A percentile compares a stretch with the other conserved stretches of the same genome.
phyloP scores from a whole-genome alignment of 1,140 invertebrate genomes.

The Campoletis sonorensis region DNA sequence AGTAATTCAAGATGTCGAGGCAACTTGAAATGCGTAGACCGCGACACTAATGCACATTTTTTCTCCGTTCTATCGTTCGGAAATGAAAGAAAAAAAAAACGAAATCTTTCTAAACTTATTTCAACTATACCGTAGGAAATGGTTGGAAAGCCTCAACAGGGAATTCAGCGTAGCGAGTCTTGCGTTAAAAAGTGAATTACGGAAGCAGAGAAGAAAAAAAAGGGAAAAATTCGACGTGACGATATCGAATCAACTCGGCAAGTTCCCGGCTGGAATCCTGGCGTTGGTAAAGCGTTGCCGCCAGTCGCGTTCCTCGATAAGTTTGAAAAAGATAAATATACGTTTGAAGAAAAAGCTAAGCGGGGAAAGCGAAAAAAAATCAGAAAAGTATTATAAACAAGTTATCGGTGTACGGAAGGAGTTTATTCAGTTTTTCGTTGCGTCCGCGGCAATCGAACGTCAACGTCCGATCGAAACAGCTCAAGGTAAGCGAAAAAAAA shows the following conservation, averaged over 20 bases:
- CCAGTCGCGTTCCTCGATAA: not conserved
- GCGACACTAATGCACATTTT: too few species aligned
- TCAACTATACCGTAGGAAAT: not conserved
- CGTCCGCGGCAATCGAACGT: constrained; percentile 13
- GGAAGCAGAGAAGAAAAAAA: not conserved
- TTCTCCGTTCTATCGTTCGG: not conserved
- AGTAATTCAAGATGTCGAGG: too few species aligned
- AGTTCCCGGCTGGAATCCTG: not conserved
- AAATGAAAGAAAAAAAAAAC: not conserved
- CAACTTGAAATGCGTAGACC: too few species aligned
- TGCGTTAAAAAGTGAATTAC: not conserved
- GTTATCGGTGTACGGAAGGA: not conserved
- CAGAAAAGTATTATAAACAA: not conserved
- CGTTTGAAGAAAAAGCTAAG: constrained; percentile 11
- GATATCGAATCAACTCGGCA: constrained; percentile 5
- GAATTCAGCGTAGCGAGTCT: not conserved
- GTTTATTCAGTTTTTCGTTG: not conserved
- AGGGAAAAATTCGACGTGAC: not conserved
- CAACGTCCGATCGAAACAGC: not conserved
- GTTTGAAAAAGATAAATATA: not conserved
- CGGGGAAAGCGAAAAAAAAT: not conserved
- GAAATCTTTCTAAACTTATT: not conserved
- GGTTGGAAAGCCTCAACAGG: not conserved
- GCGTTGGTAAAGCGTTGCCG: not conserved
- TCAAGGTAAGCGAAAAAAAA: not conserved